Conservation (phyloP, 2,888 invertebrate species). For the Callyntrura sp. region DNA sequence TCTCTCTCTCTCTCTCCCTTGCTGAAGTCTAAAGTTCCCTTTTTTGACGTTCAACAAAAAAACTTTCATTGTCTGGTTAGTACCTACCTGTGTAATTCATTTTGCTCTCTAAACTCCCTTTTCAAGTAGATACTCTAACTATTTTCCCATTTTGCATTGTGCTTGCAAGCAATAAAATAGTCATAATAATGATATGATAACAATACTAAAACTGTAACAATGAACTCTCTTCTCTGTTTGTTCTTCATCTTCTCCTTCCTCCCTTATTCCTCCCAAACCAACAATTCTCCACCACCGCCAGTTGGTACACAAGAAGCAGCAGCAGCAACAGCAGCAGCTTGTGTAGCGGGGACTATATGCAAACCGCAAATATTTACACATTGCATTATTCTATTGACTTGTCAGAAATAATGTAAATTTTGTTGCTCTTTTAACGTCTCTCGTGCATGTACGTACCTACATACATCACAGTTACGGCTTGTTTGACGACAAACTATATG, state of each 20-base stretch:
- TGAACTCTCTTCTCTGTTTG: conserved; percentile 43
- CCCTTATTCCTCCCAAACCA: too few species aligned
- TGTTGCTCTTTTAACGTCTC: neutral
- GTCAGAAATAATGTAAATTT: neutral
- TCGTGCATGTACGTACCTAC: neutral
- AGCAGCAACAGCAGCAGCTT: too few species aligned
- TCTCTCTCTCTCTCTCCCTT: too few species aligned
- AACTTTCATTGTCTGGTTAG: neutral
- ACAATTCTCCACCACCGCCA: too few species aligned
- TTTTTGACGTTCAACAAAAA: neutral
- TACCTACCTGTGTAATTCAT: neutral
- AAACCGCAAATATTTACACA: conserved; percentile 27
- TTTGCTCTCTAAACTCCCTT: conserved; percentile 2
- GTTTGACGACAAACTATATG: neutral
- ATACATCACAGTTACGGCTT: neutral
- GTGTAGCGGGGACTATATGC: neutral
- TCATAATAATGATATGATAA: conserved; percentile 7
- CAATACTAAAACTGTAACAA: conserved; percentile 52
- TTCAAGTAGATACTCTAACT: neutral
- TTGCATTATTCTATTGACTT: conserved; percentile 15
- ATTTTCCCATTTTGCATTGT: neutral
- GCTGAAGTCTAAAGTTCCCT: neutral
- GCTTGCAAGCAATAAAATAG: neutral
- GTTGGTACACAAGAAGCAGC: neutral
- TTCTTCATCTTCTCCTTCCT: neutral